A percentile compares a stretch with the other conserved stretches of the same genome.
Conservation (phyloP, 2,888 invertebrate genomes). For the Bembecia ichneumoniformis region DNA sequence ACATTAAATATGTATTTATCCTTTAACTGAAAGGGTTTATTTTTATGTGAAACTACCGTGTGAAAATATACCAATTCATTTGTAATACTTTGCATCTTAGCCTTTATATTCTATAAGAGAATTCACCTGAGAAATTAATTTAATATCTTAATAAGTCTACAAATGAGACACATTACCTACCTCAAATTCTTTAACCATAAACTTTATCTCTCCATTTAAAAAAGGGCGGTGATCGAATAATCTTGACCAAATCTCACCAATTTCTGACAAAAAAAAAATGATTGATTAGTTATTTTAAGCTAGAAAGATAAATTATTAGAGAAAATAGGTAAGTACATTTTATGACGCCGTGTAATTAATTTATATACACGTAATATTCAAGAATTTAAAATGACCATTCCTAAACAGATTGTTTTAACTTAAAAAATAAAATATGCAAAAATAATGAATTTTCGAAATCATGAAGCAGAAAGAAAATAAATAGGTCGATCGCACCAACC, state of each 20-base stretch:
- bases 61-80: no score
- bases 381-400: no score
- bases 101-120: no score
- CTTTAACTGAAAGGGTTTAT: no score
- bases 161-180: constrained; percentile 49
- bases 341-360: no score
- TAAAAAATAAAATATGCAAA: background rate
- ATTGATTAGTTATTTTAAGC: constrained; percentile 3
- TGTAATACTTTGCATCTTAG: no score
- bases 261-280: constrained; percentile 69
- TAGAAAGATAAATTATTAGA: constrained; percentile 8
- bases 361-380: no score
- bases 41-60: no score
- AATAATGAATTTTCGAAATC: constrained; percentile 10
- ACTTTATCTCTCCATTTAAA: constrained; percentile 87
- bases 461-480: constrained; percentile 6
- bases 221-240: constrained; percentile 91
- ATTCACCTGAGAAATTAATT: no score
- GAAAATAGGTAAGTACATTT: no score
- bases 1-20: no score
- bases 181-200: constrained; percentile 89
- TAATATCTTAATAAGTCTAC: no score
- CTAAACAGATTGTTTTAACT: background rate
- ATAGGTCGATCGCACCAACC: constrained; percentile 40
- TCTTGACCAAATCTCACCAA: constrained; percentile 86